A percentile compares a stretch with the other conserved stretches of the same genome.
These are phyloP conservation scores for Drosophila athabasca DNA, from an alignment of 1,140 invertebrate genomes.

Conservation along the genomic window DNA sequence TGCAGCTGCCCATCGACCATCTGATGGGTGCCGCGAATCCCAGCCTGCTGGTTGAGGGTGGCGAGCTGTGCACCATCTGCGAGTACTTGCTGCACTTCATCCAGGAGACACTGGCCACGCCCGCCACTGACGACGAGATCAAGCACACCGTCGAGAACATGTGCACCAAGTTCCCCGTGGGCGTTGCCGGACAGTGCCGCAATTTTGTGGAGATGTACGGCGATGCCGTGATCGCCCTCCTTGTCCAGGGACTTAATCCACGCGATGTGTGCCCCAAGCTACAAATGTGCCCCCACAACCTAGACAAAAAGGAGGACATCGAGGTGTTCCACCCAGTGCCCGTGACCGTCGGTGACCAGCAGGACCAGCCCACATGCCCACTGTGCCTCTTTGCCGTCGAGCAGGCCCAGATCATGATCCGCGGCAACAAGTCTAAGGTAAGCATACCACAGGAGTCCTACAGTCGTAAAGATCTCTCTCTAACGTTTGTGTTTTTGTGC, in stretches of 20 bases:
- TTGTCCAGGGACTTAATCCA: slow-evolving; percentile 93
- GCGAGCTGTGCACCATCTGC: slow-evolving; percentile 89
- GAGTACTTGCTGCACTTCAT: slow-evolving; percentile 92
- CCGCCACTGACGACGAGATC: slow-evolving; percentile 87
- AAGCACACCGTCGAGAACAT: slow-evolving; percentile 87
- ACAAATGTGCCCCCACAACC: slow-evolving; percentile 84
- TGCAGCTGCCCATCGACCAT: slow-evolving; percentile 88
- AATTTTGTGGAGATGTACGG: slow-evolving; percentile 91
- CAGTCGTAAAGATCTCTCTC: too few relatives aligned
- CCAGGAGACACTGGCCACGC: slow-evolving; percentile 89
- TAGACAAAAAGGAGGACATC: slow-evolving; percentile 83
- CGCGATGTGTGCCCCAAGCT: slow-evolving; percentile 85
- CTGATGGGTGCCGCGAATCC: slow-evolving; percentile 84
- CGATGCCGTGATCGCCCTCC: slow-evolving; percentile 89
- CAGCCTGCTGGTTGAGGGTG: slow-evolving; percentile 84
- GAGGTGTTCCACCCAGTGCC: slow-evolving; percentile 84
- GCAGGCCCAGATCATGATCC: slow-evolving; percentile 84
- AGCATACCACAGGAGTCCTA: not conserved
- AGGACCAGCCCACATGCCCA: slow-evolving; percentile 88
- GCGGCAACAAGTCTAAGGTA: slow-evolving; percentile 75
- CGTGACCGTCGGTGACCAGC: slow-evolving; percentile 28
- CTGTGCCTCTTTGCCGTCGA: slow-evolving; percentile 92
- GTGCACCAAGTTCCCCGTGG: slow-evolving; percentile 88
- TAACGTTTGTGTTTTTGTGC: not conserved
- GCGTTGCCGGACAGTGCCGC: slow-evolving; percentile 88